Conservation (phyloP, 2,113 vertebrate species). For the Nestor notabilis region DNA sequence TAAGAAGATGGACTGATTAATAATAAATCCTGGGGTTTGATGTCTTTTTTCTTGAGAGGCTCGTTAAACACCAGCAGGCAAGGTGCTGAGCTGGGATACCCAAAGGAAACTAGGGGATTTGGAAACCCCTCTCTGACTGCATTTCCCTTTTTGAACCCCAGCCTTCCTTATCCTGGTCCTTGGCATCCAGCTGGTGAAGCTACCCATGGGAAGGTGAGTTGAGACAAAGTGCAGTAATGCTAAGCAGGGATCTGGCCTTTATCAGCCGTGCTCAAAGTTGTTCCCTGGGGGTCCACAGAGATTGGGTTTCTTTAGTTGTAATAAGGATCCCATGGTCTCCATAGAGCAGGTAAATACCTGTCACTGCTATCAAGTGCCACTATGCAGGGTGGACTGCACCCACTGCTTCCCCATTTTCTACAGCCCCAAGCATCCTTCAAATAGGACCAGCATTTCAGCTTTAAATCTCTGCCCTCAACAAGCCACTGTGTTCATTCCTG, state of each 20-base stretch:
- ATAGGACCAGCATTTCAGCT: neutral
- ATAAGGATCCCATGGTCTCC: neutral
- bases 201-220: neutral
- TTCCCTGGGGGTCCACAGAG: neutral
- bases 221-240: neutral
- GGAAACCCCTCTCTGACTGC: neutral
- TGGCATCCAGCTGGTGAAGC: neutral
- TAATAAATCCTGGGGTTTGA: slow-evolving; percentile 3
- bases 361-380: neutral
- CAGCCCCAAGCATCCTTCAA: neutral
- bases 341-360: neutral
- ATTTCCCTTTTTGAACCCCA: neutral
- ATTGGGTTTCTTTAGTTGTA: neutral
- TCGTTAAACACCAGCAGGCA: neutral
- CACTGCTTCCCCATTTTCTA: neutral
- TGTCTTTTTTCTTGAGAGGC: neutral
- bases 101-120: neutral
- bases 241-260: neutral
- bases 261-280: neutral
- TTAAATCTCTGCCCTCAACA: neutral
- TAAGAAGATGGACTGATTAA: slow-evolving; percentile 30
- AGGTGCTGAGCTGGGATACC: slow-evolving; percentile 10
- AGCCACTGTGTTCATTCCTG: neutral
- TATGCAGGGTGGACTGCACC: neutral
- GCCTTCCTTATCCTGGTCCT: neutral